Evolutionary conservation across 2,888 invertebrate species (phyloP), one percentile per base, ranked within the genome.

Genomic region (Drosophila multiciliata): DNA sequence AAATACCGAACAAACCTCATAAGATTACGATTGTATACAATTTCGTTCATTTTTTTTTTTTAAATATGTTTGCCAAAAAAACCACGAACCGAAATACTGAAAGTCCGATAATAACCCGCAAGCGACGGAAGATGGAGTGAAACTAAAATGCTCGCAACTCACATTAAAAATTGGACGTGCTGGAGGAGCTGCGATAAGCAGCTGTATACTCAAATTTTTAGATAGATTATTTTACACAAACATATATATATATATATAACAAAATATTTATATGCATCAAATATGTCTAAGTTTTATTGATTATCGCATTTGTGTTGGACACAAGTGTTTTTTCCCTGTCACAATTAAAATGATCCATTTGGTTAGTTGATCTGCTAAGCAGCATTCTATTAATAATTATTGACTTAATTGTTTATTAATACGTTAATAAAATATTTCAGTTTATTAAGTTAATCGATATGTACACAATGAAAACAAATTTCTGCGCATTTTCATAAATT

Each of bases 161-260:
- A 15, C 0, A 12, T 5, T 2, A 12, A 23, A 11, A 0, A 12
- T 23, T 20, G 15, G 1, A 9, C 36, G 32, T 12, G 9, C n/a
- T 26, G 32, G 11, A 38, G 36, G 5, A 36, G 15, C 32, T n/a
- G 33, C 15, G 74, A 75, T 75, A 75, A 75, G 75, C 42, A 2
- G 11, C 12, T 8, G 1, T 12, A 12, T 3, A 1, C 20, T 3
- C 2, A 20, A 32, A 17, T 29, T 42, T 40, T 12, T 29, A 29
- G 5, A 29, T 29, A 29, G 29, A 29, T 29, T 29, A 29, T 29
- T 29, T 29, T 29, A 29, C 5, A 29, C 29, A 29, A 29, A 29
- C 29, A 29, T 6, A 36, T 7, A 36, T 7, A 36, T 7, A 36
- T 36, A 36, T 36, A 15, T 35, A n/a, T 40, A 23, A 23, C 23